Percentiles rank a stretch among this genome's conserved stretches.
phyloP scores from a whole-genome alignment of 2,113 vertebrate genomes.

The Austrofundulus limnaeus region DNA sequence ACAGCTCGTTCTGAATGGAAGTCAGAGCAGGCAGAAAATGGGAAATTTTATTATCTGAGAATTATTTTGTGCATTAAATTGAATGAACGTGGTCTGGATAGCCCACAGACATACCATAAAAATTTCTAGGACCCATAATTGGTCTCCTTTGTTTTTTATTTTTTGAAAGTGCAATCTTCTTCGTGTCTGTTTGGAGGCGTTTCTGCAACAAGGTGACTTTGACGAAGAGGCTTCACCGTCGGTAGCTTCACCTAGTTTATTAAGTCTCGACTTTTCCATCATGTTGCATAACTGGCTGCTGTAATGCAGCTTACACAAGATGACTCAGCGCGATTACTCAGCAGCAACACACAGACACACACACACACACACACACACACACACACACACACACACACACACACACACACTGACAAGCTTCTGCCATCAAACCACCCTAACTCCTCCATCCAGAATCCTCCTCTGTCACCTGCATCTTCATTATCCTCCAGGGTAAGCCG shows the following conservation, averaged over 20 bases:
- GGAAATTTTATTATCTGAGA: too few relatives aligned
- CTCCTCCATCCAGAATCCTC: neutral
- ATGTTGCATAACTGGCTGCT: conserved; percentile 57
- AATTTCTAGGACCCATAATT: too few relatives aligned
- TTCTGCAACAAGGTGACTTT: conserved; percentile 15
- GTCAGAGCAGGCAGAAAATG: too few relatives aligned
- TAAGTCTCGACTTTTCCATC: conserved; percentile 34
- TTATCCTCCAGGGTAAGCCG: conserved; percentile 4
- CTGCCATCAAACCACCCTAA: conserved; percentile 1
- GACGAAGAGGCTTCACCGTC: conserved; percentile 7
- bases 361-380: conserved; percentile 9
- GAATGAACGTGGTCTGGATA: too few relatives aligned
- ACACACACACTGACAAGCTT: conserved; percentile 2
- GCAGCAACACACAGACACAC: conserved; percentile 25
- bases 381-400: conserved; percentile 7
- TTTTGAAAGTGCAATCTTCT: neutral
- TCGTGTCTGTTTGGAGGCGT: conserved; percentile 12
- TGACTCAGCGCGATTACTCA: conserved; percentile 63
- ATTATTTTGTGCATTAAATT: too few relatives aligned
- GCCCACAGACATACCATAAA: too few relatives aligned
- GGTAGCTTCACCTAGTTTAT: conserved; percentile 53
- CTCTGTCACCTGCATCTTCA: conserved; percentile 11
- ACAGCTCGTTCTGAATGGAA: too few relatives aligned
- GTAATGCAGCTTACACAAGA: conserved; percentile 64
- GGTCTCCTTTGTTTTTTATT: accelerated